phyloP scores from a whole-genome alignment of 2,888 invertebrate species.

The Drosophila leonis region DNA sequence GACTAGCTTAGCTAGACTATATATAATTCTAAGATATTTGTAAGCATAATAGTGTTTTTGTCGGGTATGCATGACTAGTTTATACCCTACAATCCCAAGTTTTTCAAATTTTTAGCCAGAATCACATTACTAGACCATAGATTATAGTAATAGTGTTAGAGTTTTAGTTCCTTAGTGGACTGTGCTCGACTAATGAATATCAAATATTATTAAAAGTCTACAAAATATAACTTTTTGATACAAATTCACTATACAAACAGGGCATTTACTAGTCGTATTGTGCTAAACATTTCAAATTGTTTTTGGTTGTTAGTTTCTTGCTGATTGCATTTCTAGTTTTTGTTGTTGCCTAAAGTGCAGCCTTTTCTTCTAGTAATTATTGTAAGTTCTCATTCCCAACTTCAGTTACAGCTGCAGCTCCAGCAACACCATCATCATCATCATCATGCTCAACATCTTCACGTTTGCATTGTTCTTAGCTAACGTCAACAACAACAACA shows the following conservation, averaged over 20 bases:
- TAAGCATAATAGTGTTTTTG: too few species aligned
- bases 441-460: not conserved
- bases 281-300: not conserved
- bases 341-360: slow-evolving; percentile 61
- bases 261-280: slow-evolving; percentile 7
- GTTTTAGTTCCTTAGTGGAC: too few species aligned
- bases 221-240: not conserved
- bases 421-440: slow-evolving; percentile 2
- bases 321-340: slow-evolving; percentile 61
- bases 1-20: not conserved
- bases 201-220: too few species aligned
- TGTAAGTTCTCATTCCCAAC: slow-evolving; percentile 29
- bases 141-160: too few species aligned
- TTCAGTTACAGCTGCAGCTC: slow-evolving; percentile 17
- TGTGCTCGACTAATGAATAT: too few species aligned
- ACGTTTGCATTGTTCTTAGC: slow-evolving; percentile 23
- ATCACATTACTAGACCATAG: too few species aligned
- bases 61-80: too few species aligned
- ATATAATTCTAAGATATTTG: not conserved
- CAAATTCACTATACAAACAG: slow-evolving; percentile 4
- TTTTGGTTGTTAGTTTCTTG: slow-evolving; percentile 40
- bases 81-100: too few species aligned
- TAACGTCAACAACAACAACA: slow-evolving; percentile 1
- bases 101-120: too few species aligned
- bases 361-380: slow-evolving; percentile 63